phyloP scores from a whole-genome alignment of 2,888 invertebrate genomes.

The Actias luna region DNA sequence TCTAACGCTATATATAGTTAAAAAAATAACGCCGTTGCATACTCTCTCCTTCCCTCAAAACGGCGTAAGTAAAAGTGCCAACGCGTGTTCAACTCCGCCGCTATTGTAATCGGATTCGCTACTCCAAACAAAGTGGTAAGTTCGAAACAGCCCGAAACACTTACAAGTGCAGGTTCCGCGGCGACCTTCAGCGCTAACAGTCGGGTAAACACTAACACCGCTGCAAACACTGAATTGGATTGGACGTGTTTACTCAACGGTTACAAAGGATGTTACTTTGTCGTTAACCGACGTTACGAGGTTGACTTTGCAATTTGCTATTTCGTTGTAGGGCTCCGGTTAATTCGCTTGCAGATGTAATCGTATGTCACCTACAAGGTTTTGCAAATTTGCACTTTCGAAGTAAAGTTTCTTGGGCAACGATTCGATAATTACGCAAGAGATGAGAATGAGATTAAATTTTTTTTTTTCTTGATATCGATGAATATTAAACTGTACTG shows the following conservation, averaged over 20 bases:
- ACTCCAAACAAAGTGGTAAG: slow-evolving; percentile 9
- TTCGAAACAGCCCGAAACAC: slow-evolving; percentile 6
- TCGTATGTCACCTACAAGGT: neutral
- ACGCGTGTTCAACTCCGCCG: neutral
- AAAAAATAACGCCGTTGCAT: neutral
- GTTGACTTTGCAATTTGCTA: neutral
- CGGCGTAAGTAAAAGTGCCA: neutral
- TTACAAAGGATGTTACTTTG: slow-evolving; percentile 9
- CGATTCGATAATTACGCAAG: too few relatives aligned
- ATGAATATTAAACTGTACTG: too few relatives aligned
- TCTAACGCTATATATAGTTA: too few relatives aligned
- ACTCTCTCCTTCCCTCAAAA: neutral
- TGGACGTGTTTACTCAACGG: slow-evolving; percentile 1
- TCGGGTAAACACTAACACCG: slow-evolving; percentile 3
- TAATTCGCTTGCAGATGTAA: neutral
- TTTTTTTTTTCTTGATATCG: too few relatives aligned
- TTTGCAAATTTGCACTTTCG: too few relatives aligned
- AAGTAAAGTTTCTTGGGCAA: too few relatives aligned
- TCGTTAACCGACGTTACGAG: slow-evolving; percentile 2
- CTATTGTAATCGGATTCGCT: slow-evolving; percentile 6
- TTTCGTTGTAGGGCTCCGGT: neutral
- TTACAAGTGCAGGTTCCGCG: neutral
- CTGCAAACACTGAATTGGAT: slow-evolving; percentile 2
- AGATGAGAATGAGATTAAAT: too few relatives aligned
- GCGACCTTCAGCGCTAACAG: neutral